Evolutionary conservation across 1,140 invertebrate species (phyloP), one percentile per base, ranked within the genome.

Genomic region (Macrocentrus cingulum): DNA sequence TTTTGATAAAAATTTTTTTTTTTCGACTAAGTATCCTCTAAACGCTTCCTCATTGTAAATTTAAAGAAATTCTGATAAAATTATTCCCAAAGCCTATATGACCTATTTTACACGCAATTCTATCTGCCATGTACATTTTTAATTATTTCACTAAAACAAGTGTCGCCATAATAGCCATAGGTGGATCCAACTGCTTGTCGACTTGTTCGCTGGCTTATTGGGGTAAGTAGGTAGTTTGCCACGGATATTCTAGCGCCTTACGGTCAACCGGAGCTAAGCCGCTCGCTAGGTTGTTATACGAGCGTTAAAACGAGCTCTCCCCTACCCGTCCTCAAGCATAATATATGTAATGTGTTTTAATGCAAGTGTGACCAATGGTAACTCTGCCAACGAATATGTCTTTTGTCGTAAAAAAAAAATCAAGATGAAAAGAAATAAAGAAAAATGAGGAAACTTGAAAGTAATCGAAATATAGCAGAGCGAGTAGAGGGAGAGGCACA

Each of bases 301-400:
- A 61, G 60, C 60, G n/a, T 42, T 50, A 39, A 57, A 61, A 61
- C 60, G 55, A 61, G 42, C 46, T 32, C 50, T 36, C 16, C n/a
- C 42, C 44, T 37, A 48, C 20, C 22, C 23, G 29, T 51, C 23
- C 18, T n/a, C 34, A 46, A 46, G 29, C 29, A 48, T 48, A 48
- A 48, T 48, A 25, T 48, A 39, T 15, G 13, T 39, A 39, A 39
- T 39, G 15, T 39, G 13, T 39, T 39, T 39, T 39, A 39, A 39
- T 39, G 36, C 8, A 3, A n/a, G 11, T 11, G 36, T 39, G 36
- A 39, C 36, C 36, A 39, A 39, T 13, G 15, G 36, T 15, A 13
- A 9, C 4, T 4, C 4, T 29, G 25, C 4, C 4, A 29, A 29
- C 25, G 25, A 29, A 29, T 5, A 29, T 29, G 25, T 29, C 9